These are phyloP conservation scores for Fukomys damarensis DNA, from an alignment of 2,113 vertebrate species.

Conservation along the genomic window DNA sequence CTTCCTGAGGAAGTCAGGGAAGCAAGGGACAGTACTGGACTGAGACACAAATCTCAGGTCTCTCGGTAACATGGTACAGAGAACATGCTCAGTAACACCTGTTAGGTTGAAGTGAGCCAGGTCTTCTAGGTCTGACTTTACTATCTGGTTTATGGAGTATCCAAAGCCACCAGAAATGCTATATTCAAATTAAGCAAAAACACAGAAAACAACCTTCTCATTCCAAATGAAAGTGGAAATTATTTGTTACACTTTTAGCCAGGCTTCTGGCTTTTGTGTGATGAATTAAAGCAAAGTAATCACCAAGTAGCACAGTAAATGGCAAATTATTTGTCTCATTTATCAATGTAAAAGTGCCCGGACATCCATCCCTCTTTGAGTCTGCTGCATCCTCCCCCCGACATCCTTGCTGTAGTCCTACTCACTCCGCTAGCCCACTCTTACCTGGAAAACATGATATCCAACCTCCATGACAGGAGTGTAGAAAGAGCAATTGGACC, in stretches of 20 bases:
- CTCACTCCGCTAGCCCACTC: neutral
- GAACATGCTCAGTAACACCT: fast-evolving
- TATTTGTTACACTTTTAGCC: neutral
- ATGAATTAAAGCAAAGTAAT: slow-evolving; percentile 30
- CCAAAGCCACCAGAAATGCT: neutral
- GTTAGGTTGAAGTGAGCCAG: neutral
- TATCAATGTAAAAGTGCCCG: slow-evolving; percentile 21
- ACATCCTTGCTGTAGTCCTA: neutral
- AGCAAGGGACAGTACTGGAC: neutral
- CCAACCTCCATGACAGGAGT: too few species aligned
- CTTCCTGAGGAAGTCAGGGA: neutral
- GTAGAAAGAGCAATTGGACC: neutral
- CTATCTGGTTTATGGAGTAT: neutral
- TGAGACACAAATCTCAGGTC: neutral
- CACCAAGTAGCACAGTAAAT: slow-evolving; percentile 16
- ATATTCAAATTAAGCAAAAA: neutral
- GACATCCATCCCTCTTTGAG: neutral
- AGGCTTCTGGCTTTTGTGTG: neutral
- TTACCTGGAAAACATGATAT: neutral
- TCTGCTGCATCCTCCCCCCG: too few species aligned
- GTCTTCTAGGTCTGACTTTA: neutral
- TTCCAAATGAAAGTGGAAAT: neutral
- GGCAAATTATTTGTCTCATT: slow-evolving; percentile 19
- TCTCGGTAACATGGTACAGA: neutral
- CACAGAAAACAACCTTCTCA: neutral